Conservation (phyloP, 1,140 invertebrate species). For the Dendrolimus punctatus region DNA sequence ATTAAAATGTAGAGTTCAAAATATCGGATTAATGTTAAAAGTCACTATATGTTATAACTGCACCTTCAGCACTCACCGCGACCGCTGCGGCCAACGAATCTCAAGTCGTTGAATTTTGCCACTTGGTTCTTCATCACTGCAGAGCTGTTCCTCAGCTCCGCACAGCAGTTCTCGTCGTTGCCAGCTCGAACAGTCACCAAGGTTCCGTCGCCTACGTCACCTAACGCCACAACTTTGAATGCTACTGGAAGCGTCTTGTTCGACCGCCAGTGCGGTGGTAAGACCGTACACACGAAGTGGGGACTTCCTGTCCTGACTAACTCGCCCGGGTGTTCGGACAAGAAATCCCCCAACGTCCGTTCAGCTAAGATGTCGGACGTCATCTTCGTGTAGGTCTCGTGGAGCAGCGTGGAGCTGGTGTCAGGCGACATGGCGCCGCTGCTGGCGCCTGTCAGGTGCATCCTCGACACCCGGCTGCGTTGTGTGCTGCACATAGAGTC, state of each 20-base stretch:
- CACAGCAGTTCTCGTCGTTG: slow-evolving; percentile 98
- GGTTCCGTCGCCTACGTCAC: slow-evolving; percentile 95
- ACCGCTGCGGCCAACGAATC: slow-evolving; percentile 97
- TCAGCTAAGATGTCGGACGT: slow-evolving; percentile 89
- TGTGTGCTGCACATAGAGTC: slow-evolving; percentile 64
- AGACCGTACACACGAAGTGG: slow-evolving; percentile 92
- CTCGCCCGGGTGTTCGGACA: slow-evolving; percentile 93
- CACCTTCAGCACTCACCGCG: slow-evolving; percentile 86
- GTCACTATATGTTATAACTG: slow-evolving; percentile 48
- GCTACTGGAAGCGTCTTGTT: slow-evolving; percentile 97
- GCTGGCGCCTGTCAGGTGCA: slow-evolving; percentile 73
- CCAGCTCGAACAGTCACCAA: slow-evolving; percentile 95
- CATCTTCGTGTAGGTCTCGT: slow-evolving; percentile 91
- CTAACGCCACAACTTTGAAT: slow-evolving; percentile 93
- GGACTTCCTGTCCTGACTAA: slow-evolving; percentile 94
- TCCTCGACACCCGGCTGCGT: slow-evolving; percentile 59
- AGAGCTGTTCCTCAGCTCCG: slow-evolving; percentile 93
- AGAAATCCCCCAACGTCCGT: slow-evolving; percentile 89
- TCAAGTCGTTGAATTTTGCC: slow-evolving; percentile 97
- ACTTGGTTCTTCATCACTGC: slow-evolving; percentile 98
- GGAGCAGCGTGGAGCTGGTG: slow-evolving; percentile 76
- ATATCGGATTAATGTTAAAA: slow-evolving; percentile 1
- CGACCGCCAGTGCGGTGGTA: slow-evolving; percentile 96
- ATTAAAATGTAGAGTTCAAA: background rate
- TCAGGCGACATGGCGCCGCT: slow-evolving; percentile 68